Base-by-base conservation (phyloP, 2,888 invertebrate genomes). In the Taenaris catops region DNA sequence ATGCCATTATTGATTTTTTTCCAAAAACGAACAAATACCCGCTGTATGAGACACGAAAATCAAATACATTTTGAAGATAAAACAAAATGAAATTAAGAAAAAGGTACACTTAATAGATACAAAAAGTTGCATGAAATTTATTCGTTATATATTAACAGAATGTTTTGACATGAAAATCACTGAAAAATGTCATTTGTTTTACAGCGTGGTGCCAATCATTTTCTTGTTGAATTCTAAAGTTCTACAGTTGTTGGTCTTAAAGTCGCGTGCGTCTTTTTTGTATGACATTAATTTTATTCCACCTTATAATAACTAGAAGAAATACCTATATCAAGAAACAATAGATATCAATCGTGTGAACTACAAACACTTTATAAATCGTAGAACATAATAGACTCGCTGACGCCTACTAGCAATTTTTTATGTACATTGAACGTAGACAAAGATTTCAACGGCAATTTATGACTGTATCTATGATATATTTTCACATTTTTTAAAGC, bases 311-410 rank as follows among this genome's bases (percentile, higher is more conserved):
- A 33, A 20, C 25, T 25, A 20, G 32, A 46, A 45, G 39, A 47
- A 47, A 43, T 47, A 25, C 23, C 29, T 34, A 36, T 37, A 40
- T 44, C 42, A 14, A 40, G 27, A 38, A 38, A 45, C 45, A 45
- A 41, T 32, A 37, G 40, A 45, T 47, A 47, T 29, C 34, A 36
- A 40, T 35, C 47, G 45, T 47, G 47, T 43, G 47, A 47, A 45
- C 38, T 20, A 24, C 38, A 28, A 40, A 43, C 28, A 42, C 33
- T 23, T 28, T 29, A 37, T 46, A 38, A 29, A 36, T 44, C 34
- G 31, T 16, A 20, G 14, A n/a, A 25, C 26, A 38, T 38, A 38
- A 38, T 32, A 34, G 34, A 38, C 24, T 27, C 34, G 31, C 26
- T 24, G 31, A 38, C 41, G 34, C 34, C 41, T 31, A 31, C 31